Base-by-base conservation (phyloP, 2,888 invertebrate genomes). In the Callinectes sapidus region DNA sequence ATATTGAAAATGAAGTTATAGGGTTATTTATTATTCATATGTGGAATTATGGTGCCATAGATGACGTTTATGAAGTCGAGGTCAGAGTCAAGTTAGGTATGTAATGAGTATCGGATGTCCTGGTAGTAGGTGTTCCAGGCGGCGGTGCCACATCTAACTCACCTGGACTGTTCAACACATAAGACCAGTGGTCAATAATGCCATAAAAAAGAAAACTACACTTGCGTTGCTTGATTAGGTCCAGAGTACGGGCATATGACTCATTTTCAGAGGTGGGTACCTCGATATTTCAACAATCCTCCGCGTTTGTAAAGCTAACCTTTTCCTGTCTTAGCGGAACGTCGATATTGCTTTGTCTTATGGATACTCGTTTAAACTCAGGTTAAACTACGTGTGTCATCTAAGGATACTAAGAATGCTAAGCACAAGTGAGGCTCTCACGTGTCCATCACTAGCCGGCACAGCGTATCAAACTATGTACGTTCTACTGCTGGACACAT, bases 91-190 rank as follows among this genome's bases (percentile, higher is more conserved):
- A 18, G 8, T 32, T 32, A 23, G 14, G 14, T 32, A 71, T 35
- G 90, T 81, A 32, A 66, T 14, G 85, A 42, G 90, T 90, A 90
- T 90, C 90, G 89, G 54, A 90, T 90, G 48, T 66, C 86, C 48
- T 28, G 16, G 77, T 48, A 66, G 71, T 54, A 86, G 39, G n/a
- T 48, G 55, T 35, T 81, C 81, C 55, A 86, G 18, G 92, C 92
- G 90, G 14, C 54, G 92, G 48, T 92, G 92, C 92, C 92, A 92
- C 87, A 77, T 90, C 35, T 91, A 35, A n/a, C 14, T 23, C 13
- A 14, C 48, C 16, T 32, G 81, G 35, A 81, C 5, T 28, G 6
- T 61, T 61, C 61, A 61, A 61, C 18, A 23, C 61, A 18, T 23
- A 16, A 23, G 61, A 3, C 48, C 48, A 48, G 48, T 48, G 48